A percentile compares a stretch with the other conserved stretches of the same genome.
phyloP scores from a whole-genome alignment of 2,797 vertebrate genomes.

The Aeoliscus strigatus region DNA sequence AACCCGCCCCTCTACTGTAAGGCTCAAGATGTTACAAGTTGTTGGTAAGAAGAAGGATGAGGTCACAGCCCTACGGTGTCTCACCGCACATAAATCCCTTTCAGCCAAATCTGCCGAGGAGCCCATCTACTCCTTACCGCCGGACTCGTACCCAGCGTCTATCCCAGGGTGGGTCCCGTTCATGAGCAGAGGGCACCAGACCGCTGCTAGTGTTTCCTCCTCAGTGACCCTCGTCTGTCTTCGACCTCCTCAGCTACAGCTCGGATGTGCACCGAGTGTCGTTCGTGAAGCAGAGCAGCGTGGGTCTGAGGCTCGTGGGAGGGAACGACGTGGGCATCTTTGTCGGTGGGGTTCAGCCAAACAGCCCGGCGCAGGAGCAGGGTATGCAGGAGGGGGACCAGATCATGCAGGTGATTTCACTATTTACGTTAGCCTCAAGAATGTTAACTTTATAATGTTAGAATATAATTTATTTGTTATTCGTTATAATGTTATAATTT shows the following conservation, averaged over 20 bases:
- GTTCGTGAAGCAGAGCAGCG: slow-evolving; percentile 83
- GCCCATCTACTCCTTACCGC: slow-evolving; percentile 78
- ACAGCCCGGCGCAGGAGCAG: slow-evolving; percentile 82
- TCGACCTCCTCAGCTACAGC: slow-evolving; percentile 76
- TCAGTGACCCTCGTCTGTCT: background rate
- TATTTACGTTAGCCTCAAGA: too few relatives aligned
- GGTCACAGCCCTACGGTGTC: background rate
- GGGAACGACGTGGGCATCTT: slow-evolving; percentile 96
- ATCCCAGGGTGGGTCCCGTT: slow-evolving; percentile 61
- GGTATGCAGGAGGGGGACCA: slow-evolving; percentile 90
- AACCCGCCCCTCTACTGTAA: slow-evolving; percentile 61
- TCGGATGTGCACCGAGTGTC: slow-evolving; percentile 71
- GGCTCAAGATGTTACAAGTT: slow-evolving; percentile 14
- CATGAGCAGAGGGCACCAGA: too few relatives aligned
- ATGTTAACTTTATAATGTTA: too few relatives aligned
- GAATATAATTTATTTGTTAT: background rate
- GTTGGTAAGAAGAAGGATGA: background rate
- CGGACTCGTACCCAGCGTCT: slow-evolving; percentile 70
- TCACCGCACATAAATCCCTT: slow-evolving; percentile 19
- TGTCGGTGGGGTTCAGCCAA: slow-evolving; percentile 86
- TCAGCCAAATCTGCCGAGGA: slow-evolving; percentile 69
- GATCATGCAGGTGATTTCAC: slow-evolving; percentile 84
- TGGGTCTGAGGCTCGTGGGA: slow-evolving; percentile 87
- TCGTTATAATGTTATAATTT: too few relatives aligned
- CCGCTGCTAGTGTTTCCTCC: too few relatives aligned